Evolutionary conservation across 2,888 invertebrate genomes (phyloP).

Genomic region (Drosophila pegasa): DNA sequence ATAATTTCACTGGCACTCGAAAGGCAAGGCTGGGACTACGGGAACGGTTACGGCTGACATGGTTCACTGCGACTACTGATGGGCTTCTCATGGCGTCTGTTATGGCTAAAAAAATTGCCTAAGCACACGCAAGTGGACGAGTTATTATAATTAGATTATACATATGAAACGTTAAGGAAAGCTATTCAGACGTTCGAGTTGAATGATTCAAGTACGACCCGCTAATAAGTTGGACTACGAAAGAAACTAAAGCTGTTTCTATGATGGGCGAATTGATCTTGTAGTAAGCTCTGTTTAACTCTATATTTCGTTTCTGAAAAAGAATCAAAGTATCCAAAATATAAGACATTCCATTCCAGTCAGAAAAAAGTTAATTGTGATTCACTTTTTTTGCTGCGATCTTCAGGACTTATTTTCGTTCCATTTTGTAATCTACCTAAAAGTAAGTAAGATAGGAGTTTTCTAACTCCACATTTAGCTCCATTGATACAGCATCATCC

Average conservation of each 20-base stretch:
- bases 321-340: neutral
- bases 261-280: neutral
- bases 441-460: neutral
- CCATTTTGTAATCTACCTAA: neutral
- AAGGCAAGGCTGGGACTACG: slow-evolving; percentile 25
- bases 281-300: no score
- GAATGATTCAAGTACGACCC: slow-evolving; percentile 10
- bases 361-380: no score
- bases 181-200: slow-evolving; percentile 10
- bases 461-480: neutral
- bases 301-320: neutral
- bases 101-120: slow-evolving; percentile 50
- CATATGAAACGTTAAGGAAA: slow-evolving; percentile 17
- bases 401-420: neutral
- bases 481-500: neutral
- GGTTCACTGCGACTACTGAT: slow-evolving; percentile 69
- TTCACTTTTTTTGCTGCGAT: no score
- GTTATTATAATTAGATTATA: slow-evolving; percentile 26
- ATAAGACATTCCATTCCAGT: neutral
- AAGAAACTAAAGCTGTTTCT: slow-evolving; percentile 4
- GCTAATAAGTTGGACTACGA: slow-evolving; percentile 9
- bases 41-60: slow-evolving; percentile 45
- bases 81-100: slow-evolving; percentile 23
- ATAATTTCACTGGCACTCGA: slow-evolving; percentile 29
- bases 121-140: slow-evolving; percentile 59